These are phyloP conservation scores for Polyodon spathula DNA, from an alignment of 2,113 vertebrate species.

Conservation along the genomic window DNA sequence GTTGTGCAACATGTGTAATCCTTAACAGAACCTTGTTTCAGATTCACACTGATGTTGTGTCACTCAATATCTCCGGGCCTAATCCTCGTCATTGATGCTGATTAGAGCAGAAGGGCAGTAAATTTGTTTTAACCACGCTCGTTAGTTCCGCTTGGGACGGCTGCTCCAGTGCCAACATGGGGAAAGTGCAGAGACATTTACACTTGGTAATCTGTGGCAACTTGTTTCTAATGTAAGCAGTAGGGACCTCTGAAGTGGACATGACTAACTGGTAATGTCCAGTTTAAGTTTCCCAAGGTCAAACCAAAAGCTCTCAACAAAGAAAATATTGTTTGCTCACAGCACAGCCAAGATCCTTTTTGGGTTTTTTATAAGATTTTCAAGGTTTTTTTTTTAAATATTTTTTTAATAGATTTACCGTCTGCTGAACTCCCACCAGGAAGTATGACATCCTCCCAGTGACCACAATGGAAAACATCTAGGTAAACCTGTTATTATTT, in stretches of 20 bases:
- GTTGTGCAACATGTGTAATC: neutral
- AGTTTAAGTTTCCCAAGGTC: too few relatives aligned
- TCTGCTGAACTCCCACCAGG: too few relatives aligned
- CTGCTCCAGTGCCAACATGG: conserved; percentile 29
- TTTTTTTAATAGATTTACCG: too few relatives aligned
- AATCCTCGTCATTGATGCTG: conserved; percentile 2
- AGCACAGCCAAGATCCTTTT: too few relatives aligned
- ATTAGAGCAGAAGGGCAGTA: conserved; percentile 18
- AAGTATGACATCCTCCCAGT: too few relatives aligned
- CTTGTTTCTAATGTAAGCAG: neutral
- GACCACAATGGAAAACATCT: too few relatives aligned
- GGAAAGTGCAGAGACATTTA: conserved; percentile 13
- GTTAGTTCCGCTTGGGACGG: conserved; percentile 24
- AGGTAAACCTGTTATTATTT: too few relatives aligned
- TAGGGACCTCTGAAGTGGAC: neutral
- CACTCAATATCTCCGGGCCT: neutral
- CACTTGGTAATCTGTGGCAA: neutral
- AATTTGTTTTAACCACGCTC: conserved; percentile 22
- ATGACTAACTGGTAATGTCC: too few relatives aligned
- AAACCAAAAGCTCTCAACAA: too few relatives aligned
- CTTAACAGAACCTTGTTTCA: neutral
- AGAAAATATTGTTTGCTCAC: too few relatives aligned
- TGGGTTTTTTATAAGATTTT: too few relatives aligned
- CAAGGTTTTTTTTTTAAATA: too few relatives aligned
- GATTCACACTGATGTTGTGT: neutral